Evolutionary conservation across 2,888 invertebrate species (phyloP), one percentile per base, ranked within the genome.

Genomic region (Tenthredo livida): DNA sequence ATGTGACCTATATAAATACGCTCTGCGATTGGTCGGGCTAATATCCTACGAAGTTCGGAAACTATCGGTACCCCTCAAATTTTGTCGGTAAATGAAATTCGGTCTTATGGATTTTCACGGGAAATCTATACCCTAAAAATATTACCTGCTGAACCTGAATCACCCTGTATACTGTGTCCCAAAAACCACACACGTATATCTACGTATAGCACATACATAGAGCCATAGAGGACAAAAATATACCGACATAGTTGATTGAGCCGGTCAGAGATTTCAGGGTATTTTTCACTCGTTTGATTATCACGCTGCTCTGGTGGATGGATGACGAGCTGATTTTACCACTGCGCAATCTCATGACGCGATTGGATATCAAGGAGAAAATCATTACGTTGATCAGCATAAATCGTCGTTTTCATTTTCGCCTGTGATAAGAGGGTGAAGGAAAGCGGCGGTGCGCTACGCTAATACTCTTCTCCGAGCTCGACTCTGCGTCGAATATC

Each of bases 321-420:
- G 37, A 67, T 43, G 73, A 73, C 73, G 73, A 73, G n/a, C 12
- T 43, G 12, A 21, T 77, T 77, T 77, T 77, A n/a, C 77, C 77
- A 54, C 77, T 77, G 77, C 77, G 77, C 77, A 77, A 77, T 77
- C 77, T 40, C 80, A 61, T 21, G 40, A 80, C 80, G 80, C 77
- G 77, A 77, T 77, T 77, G 77, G 77, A 54, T 80, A 80, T 80
- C 61, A 80, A 80, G 80, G 80, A 80, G 80, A 61, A 80, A 80
- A 80, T 80, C 58, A 80, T 80, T 61, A 80, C 61, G 58, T 21
- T 54, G 77, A 77, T 77, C 29, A 77, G n/a, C 54, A 15, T 40
- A 17, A 61, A 61, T 54, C 54, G 54, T 54, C 54, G 54, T 0
- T 54, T n/a, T n/a, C 7, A 54, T 54, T 54, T 54, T 54, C 6